Percentiles rank a stretch among this genome's conserved stretches.
Conservation (phyloP, 2,888 invertebrate species). For the Xestia c-nigrum region DNA sequence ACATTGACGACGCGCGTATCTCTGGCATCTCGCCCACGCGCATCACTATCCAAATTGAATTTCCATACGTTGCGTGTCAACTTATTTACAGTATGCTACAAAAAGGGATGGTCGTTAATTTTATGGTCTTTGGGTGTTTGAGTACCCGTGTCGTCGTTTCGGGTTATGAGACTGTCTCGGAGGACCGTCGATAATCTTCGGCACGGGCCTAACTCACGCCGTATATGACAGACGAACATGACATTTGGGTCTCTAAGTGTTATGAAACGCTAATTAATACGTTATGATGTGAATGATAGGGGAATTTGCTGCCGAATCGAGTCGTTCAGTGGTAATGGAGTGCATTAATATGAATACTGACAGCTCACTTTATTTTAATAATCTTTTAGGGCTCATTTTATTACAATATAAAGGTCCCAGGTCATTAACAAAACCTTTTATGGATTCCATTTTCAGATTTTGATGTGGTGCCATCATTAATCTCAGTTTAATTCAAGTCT, state of each 20-base stretch:
- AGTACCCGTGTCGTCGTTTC: conserved; percentile 67
- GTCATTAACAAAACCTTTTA: conserved; percentile 31
- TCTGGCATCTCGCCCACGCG: conserved; percentile 79
- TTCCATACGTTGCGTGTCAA: conserved; percentile 75
- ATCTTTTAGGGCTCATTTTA: conserved; percentile 40
- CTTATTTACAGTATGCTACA: conserved; percentile 76
- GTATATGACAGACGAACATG: conserved; percentile 72
- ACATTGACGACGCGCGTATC: conserved; percentile 77
- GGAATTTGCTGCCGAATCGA: conserved; percentile 66
- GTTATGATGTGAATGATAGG: conserved; percentile 71
- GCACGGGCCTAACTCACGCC: conserved; percentile 71
- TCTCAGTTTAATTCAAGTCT: conserved; percentile 36
- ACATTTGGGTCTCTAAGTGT: conserved; percentile 71
- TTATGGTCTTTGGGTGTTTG: conserved; percentile 68
- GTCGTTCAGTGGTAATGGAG: conserved; percentile 70
- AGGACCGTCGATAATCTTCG: conserved; percentile 61
- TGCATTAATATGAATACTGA: conserved; percentile 75
- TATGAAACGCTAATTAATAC: conserved; percentile 76
- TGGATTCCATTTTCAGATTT: conserved; percentile 36
- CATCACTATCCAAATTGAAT: conserved; percentile 79
- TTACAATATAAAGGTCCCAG: conserved; percentile 22
- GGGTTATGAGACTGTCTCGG: conserved; percentile 58
- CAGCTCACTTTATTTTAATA: conserved; percentile 68
- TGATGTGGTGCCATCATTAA: conserved; percentile 29
- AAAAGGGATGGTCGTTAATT: conserved; percentile 74